Evolutionary conservation across 2,888 invertebrate species (phyloP), one percentile per base, ranked within the genome.

Genomic region (Scaptodrosophila latifasciaeformis): DNA sequence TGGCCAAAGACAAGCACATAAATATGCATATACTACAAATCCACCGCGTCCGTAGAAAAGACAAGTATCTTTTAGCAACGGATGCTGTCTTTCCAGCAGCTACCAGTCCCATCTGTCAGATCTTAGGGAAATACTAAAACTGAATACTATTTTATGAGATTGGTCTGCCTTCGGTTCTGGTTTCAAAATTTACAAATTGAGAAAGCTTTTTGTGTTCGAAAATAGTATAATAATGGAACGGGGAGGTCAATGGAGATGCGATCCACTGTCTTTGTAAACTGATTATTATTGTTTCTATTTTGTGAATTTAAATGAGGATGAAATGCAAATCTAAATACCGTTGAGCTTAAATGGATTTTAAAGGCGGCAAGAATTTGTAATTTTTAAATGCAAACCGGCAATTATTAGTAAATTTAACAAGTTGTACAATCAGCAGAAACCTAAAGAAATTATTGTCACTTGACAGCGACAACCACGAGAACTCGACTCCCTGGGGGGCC

Each of bases 331-430:
- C 29, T 43, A 74, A 67, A 62, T 62, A 47, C 59, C 51, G 43
- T 15, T 47, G 40, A 65, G 65, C 53, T 40, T 42, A 43, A 51
- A 37, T 35, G 53, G 63, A 15, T 65, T 65, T 58, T 45, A 21
- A 35, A 34, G 49, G 58, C 50, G 50, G 62, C 54, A 55, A 34
- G 54, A 71, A 77, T 78, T 78, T 78, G 66, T 72, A n/a, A 75
- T 78, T 75, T 72, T 44, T 71, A 75, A 68, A 75, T 75, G 62
- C 53, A 52, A 59, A 64, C 64, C 64, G 57, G 54, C 69, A 56
- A 59, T 67, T 59, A 59, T 71, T 67, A 66, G 75, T 67, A 61
- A 71, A n/a, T n/a, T n/a, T 66, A 65, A 52, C 53, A 54, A 66
- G 50, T 62, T 57, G 34, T 49, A 47, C 57, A 35, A 53, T 54